A percentile compares a stretch with the other conserved stretches of the same genome.
Conservation (phyloP, 2,113 vertebrate species). For the Peromyscus polionotus region DNA sequence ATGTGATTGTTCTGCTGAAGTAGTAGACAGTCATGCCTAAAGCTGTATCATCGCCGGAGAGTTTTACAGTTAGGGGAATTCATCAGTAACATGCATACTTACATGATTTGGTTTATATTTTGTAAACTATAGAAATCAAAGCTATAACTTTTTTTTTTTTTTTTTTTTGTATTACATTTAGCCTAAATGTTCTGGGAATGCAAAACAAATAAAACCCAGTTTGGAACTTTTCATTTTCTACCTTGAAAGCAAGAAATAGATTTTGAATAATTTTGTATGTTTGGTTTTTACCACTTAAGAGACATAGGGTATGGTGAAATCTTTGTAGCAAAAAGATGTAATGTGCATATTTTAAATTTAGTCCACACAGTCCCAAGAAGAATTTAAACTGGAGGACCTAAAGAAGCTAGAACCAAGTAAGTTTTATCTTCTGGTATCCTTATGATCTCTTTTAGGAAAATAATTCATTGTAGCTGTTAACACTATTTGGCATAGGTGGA, state of each 20-base stretch:
- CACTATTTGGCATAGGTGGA: background rate
- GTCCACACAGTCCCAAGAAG: conserved; percentile 95
- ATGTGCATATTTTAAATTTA: conserved; percentile 82
- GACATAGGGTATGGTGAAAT: background rate
- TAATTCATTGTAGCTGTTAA: background rate
- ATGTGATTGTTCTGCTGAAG: background rate
- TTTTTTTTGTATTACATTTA: conserved; percentile 42
- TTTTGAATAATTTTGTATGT: conserved; percentile 42
- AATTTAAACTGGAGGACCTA: conserved; percentile 97
- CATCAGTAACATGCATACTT: background rate
- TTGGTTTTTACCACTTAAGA: conserved; percentile 42
- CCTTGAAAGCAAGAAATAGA: conserved; percentile 45
- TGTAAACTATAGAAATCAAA: conserved; percentile 37
- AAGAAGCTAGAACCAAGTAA: conserved; percentile 98
- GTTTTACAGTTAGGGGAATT: conserved; percentile 17
- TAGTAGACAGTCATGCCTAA: background rate
- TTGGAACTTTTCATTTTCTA: conserved; percentile 65
- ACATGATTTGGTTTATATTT: conserved; percentile 40
- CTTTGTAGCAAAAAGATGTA: conserved; percentile 61
- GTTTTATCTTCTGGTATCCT: conserved; percentile 74
- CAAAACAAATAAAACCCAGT: conserved; percentile 4
- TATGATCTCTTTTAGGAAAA: conserved; percentile 28
- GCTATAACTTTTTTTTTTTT: conserved; percentile 31
- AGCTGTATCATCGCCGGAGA: background rate
- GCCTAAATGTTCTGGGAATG: conserved; percentile 13